Percentiles rank a stretch among this genome's conserved stretches.
Evolutionary conservation across 2,888 invertebrate species (phyloP).

Genomic region (Epistrophe grossulariae): DNA sequence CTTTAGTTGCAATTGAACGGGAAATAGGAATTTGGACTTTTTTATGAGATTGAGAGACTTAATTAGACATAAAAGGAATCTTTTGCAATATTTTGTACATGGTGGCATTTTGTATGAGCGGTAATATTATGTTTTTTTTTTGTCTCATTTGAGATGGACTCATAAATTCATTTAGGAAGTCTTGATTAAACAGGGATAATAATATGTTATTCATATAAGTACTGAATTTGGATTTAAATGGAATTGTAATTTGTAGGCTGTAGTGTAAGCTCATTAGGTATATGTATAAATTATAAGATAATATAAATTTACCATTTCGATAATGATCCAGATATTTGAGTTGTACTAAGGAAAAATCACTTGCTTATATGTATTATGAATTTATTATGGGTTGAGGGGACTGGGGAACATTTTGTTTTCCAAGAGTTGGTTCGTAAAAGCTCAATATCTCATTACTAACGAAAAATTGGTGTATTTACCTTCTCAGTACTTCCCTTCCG

Average conservation of each 20-base stretch:
- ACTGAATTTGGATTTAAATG: not conserved
- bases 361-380: no score
- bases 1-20: slow-evolving; percentile 67
- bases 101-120: not conserved
- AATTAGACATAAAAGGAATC: slow-evolving; percentile 59
- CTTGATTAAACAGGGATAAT: slow-evolving; percentile 35
- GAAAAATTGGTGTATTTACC: no score
- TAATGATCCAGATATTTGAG: not conserved
- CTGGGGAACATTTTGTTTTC: no score
- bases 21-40: slow-evolving; percentile 61
- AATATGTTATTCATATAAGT: slow-evolving; percentile 29
- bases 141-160: slow-evolving; percentile 2
- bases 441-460: no score
- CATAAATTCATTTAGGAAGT: slow-evolving; percentile 43
- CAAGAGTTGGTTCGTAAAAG: no score
- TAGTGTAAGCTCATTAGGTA: slow-evolving; percentile 12
- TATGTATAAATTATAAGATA: not conserved
- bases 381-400: no score
- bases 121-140: slow-evolving; percentile 11
- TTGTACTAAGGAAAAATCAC: no score
- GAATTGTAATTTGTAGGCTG: not conserved
- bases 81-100: not conserved
- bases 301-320: not conserved
- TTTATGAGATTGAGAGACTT: slow-evolving; percentile 66
- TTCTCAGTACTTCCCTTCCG: no score